phyloP scores from a whole-genome alignment of 1,140 invertebrate species.

The Cotesia typhae region DNA sequence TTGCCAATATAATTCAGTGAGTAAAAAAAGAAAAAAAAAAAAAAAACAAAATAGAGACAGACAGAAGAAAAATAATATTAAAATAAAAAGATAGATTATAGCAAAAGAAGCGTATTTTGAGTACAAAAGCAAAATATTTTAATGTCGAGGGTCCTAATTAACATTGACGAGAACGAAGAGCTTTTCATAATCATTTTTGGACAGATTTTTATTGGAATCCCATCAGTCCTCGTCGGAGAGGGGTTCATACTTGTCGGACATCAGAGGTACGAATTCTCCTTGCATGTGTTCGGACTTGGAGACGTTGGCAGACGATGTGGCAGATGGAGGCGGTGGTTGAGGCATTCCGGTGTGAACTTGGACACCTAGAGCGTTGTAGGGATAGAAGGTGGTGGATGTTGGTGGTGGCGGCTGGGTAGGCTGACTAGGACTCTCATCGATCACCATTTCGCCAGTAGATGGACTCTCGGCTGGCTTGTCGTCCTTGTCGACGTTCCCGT shows the following conservation, averaged over 20 bases:
- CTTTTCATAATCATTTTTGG: not conserved
- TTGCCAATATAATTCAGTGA: not conserved
- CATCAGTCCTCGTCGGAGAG: constrained; percentile 85
- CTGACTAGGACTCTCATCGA: constrained; percentile 65
- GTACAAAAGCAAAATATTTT: not conserved
- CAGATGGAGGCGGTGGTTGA: constrained; percentile 62
- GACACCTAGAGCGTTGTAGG: constrained; percentile 62
- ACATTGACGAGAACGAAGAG: not conserved
- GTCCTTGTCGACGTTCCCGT: constrained; percentile 57
- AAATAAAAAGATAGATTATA: not conserved
- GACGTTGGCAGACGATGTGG: constrained; percentile 45
- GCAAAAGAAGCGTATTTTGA: not conserved
- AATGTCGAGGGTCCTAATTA: not conserved
- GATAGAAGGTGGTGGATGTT: constrained; percentile 60
- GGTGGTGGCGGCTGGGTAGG: constrained; percentile 58
- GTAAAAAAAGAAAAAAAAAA: constrained; percentile 3
- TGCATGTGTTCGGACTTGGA: constrained; percentile 61
- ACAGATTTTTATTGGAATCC: not conserved
- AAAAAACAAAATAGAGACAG: not conserved
- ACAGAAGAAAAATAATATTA: no score
- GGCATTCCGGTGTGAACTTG: constrained; percentile 60
- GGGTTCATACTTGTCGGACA: constrained; percentile 86
- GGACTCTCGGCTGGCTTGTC: constrained; percentile 65
- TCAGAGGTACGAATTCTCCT: constrained; percentile 79
- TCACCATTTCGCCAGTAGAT: constrained; percentile 68